These are phyloP conservation scores for Oophaga sylvatica DNA, from an alignment of 2,797 vertebrate genomes.

Conservation along the genomic window DNA sequence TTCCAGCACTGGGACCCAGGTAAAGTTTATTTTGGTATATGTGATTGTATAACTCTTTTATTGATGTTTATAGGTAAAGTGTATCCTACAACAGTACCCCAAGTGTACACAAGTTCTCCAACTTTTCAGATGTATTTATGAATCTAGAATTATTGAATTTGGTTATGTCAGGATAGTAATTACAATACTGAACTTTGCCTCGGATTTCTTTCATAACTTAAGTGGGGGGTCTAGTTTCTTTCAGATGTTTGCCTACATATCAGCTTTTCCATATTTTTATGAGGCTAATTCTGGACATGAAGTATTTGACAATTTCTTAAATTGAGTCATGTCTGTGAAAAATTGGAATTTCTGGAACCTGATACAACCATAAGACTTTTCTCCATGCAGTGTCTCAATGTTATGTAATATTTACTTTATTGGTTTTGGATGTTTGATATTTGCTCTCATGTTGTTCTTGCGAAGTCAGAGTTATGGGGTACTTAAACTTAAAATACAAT, in stretches of 20 bases:
- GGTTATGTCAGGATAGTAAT: neutral
- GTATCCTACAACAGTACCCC: too few relatives aligned
- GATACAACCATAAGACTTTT: neutral
- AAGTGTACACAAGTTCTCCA: too few relatives aligned
- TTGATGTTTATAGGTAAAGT: too few relatives aligned
- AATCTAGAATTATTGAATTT: neutral
- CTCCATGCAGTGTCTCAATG: neutral
- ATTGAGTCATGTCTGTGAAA: neutral
- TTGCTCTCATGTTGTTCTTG: neutral
- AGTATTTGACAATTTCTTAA: slow-evolving; percentile 1
- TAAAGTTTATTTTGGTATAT: too few relatives aligned
- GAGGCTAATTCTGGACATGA: neutral
- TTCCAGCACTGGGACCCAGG: too few relatives aligned
- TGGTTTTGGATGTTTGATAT: neutral
- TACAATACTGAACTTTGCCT: neutral
- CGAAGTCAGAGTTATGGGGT: neutral
- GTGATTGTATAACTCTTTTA: too few relatives aligned
- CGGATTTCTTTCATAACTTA: neutral
- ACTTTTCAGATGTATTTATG: too few relatives aligned
- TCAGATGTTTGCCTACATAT: neutral
- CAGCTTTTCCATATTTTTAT: slow-evolving; percentile 1
- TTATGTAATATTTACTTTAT: neutral
- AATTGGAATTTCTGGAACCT: neutral
- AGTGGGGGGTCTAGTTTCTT: neutral
- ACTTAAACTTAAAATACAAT: neutral